A percentile compares a stretch with the other conserved stretches of the same genome.
These are phyloP conservation scores for Carabus problematicus DNA, from an alignment of 2,888 invertebrate genomes.

Conservation along the genomic window DNA sequence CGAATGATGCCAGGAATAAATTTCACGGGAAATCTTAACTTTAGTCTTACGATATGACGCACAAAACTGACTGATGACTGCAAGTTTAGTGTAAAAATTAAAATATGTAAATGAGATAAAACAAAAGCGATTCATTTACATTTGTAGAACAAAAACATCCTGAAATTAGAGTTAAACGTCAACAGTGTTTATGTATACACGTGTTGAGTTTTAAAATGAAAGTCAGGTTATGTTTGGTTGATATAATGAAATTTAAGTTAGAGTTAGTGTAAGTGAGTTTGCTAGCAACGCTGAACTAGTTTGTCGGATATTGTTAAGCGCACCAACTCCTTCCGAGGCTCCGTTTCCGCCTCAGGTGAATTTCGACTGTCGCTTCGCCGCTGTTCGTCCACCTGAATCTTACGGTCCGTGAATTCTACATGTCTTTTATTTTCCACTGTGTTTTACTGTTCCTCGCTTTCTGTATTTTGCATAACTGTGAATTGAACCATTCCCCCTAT, in stretches of 20 bases:
- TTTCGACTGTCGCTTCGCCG: background rate
- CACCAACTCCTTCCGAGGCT: background rate
- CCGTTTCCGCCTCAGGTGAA: constrained; percentile 7
- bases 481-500: no score
- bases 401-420: constrained; percentile 1
- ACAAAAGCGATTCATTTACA: no score
- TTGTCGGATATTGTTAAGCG: constrained; percentile 21
- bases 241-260: no score
- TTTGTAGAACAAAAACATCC: no score
- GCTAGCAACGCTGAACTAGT: constrained; percentile 4
- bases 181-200: no score
- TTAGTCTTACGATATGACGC: constrained; percentile 13
- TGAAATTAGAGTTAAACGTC: no score
- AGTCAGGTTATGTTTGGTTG: no score
- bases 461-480: no score
- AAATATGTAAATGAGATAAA: no score
- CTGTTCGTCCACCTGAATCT: background rate
- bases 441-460: background rate
- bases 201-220: no score
- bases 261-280: constrained; percentile 3
- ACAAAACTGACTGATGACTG: no score
- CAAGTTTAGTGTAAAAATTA: no score
- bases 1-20: constrained; percentile 30
- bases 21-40: constrained; percentile 31
- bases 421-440: constrained; percentile 1